Evolutionary conservation across 2,113 vertebrate genomes (phyloP).

Genomic region (Panthera leo): DNA sequence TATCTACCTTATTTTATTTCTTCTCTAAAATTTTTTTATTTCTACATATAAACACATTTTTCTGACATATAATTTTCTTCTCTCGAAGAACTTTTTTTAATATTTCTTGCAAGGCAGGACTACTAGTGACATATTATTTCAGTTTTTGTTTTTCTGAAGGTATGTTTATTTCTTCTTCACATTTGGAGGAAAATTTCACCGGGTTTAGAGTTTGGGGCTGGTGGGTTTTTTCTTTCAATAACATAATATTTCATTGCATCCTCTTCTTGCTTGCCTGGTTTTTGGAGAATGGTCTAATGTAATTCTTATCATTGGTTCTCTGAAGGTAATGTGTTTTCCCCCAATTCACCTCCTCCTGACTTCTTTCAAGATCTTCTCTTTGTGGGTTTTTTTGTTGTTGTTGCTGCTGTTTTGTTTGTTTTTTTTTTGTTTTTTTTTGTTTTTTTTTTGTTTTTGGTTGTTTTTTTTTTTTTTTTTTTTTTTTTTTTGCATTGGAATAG

Average conservation of each 20-base stretch:
- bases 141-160: neutral
- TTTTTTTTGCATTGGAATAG: neutral
- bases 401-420: neutral
- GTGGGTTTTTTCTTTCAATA: neutral
- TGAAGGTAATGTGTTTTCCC: neutral
- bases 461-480: neutral
- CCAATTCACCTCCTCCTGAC: neutral
- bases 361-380: neutral
- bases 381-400: neutral
- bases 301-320: neutral
- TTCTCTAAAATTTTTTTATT: neutral
- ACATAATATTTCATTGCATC: neutral
- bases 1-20: neutral
- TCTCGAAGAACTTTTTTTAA: neutral
- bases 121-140: neutral
- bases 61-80: neutral
- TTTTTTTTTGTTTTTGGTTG: neutral
- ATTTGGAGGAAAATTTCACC: neutral
- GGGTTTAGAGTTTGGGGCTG: neutral
- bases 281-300: neutral
- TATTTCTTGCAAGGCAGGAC: neutral
- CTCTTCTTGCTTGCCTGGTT: neutral
- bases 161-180: neutral
- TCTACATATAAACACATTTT: neutral
- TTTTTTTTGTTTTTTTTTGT: neutral